A percentile compares a stretch with the other conserved stretches of the same genome.
phyloP scores from a whole-genome alignment of 2,888 invertebrate species.

The Eupithecia dodoneata region DNA sequence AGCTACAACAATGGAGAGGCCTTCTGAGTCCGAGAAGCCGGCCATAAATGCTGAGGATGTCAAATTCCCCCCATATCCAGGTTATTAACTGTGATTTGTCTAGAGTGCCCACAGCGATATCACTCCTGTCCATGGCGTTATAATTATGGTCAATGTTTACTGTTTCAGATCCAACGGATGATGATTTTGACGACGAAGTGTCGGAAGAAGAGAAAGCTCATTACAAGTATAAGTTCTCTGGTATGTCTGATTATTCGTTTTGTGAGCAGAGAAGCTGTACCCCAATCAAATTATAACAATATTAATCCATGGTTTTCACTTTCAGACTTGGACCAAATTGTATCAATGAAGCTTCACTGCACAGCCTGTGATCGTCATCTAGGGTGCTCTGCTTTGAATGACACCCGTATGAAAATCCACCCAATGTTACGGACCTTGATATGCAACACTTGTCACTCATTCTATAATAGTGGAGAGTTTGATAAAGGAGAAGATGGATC shows the following conservation, averaged over 20 bases:
- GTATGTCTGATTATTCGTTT: conserved; percentile 49
- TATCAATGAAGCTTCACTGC: conserved; percentile 87
- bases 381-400: conserved; percentile 87
- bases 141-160: conserved; percentile 13
- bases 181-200: conserved; percentile 82
- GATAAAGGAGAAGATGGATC: conserved; percentile 93
- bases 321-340: conserved; percentile 85
- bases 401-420: conserved; percentile 87
- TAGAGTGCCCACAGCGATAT: neutral
- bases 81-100: conserved; percentile 46
- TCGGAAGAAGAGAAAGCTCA: conserved; percentile 80
- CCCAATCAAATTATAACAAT: neutral
- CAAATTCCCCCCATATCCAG: conserved; percentile 77
- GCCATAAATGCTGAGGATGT: conserved; percentile 59
- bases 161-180: conserved; percentile 70
- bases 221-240: conserved; percentile 79
- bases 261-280: neutral
- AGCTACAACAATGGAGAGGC: conserved; percentile 59
- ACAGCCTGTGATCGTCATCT: conserved; percentile 90
- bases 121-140: neutral
- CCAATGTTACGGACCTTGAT: conserved; percentile 89
- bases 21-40: conserved; percentile 71
- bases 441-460: conserved; percentile 89
- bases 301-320: conserved; percentile 13
- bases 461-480: conserved; percentile 92